Percentiles rank a stretch among this genome's conserved stretches.
Evolutionary conservation across 1,140 invertebrate genomes (phyloP).

Genomic region (Drosophila insularis): DNA sequence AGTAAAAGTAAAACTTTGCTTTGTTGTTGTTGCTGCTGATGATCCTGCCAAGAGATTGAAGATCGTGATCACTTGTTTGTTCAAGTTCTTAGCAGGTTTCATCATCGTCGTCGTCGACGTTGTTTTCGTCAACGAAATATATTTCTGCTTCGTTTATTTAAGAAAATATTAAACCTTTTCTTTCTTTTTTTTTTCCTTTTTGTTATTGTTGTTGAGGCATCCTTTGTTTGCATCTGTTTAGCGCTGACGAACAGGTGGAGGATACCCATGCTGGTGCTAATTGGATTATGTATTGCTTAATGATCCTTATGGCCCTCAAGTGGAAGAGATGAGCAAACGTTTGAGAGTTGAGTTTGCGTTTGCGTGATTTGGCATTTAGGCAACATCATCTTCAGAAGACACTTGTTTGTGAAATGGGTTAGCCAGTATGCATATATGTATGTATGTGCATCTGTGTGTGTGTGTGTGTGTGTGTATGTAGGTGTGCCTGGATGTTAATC

Average conservation of each 20-base stretch:
- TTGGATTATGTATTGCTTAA: slow-evolving; percentile 77
- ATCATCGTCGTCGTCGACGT: slow-evolving; percentile 40
- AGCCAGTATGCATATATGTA: neutral
- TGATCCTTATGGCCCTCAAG: slow-evolving; percentile 51
- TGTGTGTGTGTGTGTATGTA: neutral
- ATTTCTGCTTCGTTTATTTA: slow-evolving; percentile 74
- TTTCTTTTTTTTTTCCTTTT: slow-evolving; percentile 39
- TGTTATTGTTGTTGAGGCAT: slow-evolving; percentile 5
- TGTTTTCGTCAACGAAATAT: slow-evolving; percentile 36
- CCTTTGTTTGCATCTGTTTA: slow-evolving; percentile 56
- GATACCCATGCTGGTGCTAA: slow-evolving; percentile 56
- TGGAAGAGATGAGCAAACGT: slow-evolving; percentile 1
- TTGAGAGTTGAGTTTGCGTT: slow-evolving; percentile 9
- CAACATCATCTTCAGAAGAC: slow-evolving; percentile 18
- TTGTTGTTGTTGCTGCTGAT: slow-evolving; percentile 31
- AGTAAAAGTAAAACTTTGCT: slow-evolving; percentile 69
- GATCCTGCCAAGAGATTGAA: slow-evolving; percentile 38
- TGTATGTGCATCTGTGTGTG: neutral
- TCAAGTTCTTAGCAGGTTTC: slow-evolving; percentile 73
- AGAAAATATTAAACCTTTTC: slow-evolving; percentile 67
- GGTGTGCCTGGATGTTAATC: slow-evolving; percentile 54
- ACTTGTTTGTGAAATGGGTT: slow-evolving; percentile 45
- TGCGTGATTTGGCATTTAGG: slow-evolving; percentile 33
- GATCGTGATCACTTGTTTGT: slow-evolving; percentile 75
- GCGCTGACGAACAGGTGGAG: slow-evolving; percentile 61